phyloP scores from a whole-genome alignment of 2,888 invertebrate species.

The Sturmia bella region DNA sequence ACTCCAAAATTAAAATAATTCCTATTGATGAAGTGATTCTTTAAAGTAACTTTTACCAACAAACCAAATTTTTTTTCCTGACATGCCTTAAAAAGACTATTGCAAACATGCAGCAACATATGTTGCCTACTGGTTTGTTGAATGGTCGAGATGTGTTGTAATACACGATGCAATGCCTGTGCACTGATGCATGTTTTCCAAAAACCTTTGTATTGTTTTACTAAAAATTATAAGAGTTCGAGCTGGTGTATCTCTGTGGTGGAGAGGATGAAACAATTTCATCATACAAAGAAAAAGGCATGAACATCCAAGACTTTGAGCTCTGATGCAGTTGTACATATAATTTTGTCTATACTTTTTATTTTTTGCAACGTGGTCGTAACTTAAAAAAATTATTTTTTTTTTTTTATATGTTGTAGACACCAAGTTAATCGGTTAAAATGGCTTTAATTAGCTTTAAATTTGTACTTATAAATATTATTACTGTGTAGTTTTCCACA shows the following conservation, averaged over 20 bases:
- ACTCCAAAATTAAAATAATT: too few relatives aligned
- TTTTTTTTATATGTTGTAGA: too few relatives aligned
- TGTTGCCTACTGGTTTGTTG: conserved; percentile 55
- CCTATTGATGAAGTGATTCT: conserved; percentile 23
- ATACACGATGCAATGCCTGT: conserved; percentile 51
- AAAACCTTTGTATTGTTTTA: conserved; percentile 41
- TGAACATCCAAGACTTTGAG: conserved; percentile 55
- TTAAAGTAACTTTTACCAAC: neutral
- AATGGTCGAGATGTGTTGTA: conserved; percentile 53
- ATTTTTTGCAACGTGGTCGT: too few relatives aligned
- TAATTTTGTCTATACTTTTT: too few relatives aligned
- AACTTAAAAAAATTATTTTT: too few relatives aligned
- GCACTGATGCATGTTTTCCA: conserved; percentile 61
- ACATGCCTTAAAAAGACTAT: conserved; percentile 14
- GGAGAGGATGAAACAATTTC: conserved; percentile 60
- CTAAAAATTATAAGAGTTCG: neutral
- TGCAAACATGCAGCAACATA: conserved; percentile 43
- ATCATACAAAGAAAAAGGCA: conserved; percentile 44
- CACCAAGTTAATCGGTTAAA: too few relatives aligned
- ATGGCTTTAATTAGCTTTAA: too few relatives aligned
- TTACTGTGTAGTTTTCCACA: too few relatives aligned
- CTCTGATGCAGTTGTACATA: conserved; percentile 25
- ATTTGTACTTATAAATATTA: too few relatives aligned
- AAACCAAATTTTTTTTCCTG: neutral
- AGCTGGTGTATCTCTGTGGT: conserved; percentile 17